Base-by-base conservation (phyloP, 2,888 invertebrate species). In the Tineola bisselliella region DNA sequence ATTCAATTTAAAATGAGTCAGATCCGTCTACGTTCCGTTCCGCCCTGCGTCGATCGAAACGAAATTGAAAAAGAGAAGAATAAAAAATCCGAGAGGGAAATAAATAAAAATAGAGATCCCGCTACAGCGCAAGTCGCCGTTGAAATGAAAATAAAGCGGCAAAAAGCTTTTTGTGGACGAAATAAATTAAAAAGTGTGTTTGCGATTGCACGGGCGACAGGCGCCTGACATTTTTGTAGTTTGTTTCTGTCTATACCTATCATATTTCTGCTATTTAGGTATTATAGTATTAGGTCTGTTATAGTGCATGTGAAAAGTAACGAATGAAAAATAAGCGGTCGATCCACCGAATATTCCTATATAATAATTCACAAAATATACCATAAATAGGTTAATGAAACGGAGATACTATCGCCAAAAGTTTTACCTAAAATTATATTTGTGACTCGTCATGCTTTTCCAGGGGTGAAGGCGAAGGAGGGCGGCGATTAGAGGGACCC, bases 401-500 rank as follows among this genome's bases (percentile, higher is more conserved):
- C 13, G 1, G 1, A 25, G 54, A 10, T 54, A 54, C 6, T 43
- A 61, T 61, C 61, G 77, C 82, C 79, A 81, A 84, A 84, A 83
- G 79, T 84, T 84, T 83, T 78, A 80, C 82, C 81, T 81, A 84
- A 64, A 86, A 87, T 87, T 84, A 86, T 87, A 87, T 87, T 87
- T 87, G 86, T 84, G 84, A 87, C 86, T 84, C 87, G 87, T 87
- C 87, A 87, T 84, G 87, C 82, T 84, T 81, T 82, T 79, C 81
- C 79, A 74, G 77, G 76, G 66, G 66, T 56, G 67, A 64, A 65
- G 64, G 67, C 63, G 66, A 65, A 68, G 64, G 66, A 66, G 71
- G 76, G 74, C 76, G 79, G 74, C 80, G 83, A 83, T 84, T 84
- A 81, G 79, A 81, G 81, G 82, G 81, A 76, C 62, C 76, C 78